Evolutionary conservation across 2,113 vertebrate genomes (phyloP).

Genomic region (Heliornis fulica): DNA sequence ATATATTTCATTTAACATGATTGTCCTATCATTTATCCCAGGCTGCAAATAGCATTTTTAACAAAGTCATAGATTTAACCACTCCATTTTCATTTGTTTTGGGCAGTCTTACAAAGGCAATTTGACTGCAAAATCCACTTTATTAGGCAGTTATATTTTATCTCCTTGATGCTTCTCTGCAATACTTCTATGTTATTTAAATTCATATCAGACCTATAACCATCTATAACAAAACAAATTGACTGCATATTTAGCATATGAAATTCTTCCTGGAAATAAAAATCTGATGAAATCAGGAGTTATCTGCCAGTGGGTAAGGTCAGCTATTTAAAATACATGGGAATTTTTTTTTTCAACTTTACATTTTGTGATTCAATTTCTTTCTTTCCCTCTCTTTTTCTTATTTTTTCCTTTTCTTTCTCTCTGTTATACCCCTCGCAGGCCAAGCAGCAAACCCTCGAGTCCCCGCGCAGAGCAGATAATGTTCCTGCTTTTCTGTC

Average conservation of each 20-base stretch:
- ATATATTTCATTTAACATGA: conserved; percentile 9
- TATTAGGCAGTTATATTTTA: background rate
- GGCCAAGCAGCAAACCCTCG: background rate
- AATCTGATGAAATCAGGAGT: background rate
- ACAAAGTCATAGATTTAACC: background rate
- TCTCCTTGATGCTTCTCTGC: background rate
- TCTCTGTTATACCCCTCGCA: background rate
- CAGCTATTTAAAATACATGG: background rate
- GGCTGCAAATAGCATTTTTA: conserved; percentile 3
- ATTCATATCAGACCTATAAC: background rate
- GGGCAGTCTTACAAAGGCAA: background rate
- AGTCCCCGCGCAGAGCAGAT: background rate
- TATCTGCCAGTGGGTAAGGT: background rate
- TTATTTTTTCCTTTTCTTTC: too few relatives aligned
- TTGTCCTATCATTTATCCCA: background rate
- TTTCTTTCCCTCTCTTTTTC: too few relatives aligned
- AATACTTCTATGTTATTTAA: background rate
- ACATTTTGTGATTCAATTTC: background rate
- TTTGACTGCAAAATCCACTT: background rate
- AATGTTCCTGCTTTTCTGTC: conserved; percentile 13
- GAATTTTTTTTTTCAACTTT: background rate
- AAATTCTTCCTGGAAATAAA: background rate
- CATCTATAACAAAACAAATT: background rate
- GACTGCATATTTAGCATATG: background rate
- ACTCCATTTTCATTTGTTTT: background rate